Evolutionary conservation across 2,113 vertebrate genomes (phyloP), one percentile per base, ranked within the genome.

Genomic region (Toxotes chatareus): DNA sequence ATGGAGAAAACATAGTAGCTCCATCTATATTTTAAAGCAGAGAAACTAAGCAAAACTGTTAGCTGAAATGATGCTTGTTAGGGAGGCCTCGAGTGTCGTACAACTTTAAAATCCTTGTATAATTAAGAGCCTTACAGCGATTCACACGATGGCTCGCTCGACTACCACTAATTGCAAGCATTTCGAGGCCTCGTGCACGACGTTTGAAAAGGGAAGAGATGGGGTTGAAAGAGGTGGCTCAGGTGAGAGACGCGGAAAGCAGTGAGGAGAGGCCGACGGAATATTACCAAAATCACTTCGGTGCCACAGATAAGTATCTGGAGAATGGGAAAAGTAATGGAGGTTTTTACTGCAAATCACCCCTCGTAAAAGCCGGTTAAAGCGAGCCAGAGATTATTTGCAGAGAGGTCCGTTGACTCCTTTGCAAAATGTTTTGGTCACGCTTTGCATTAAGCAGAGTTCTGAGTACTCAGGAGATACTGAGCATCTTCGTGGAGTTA

Each of bases 381-480:
- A 80, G 61, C 38, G 55, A 83, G 82, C 53, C 23, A 47, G 65
- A 78, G 78, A 83, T 81, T 70, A 73, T 79, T 76, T 51, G 7
- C 64, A n/a, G 51, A 60, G 76, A 74, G 76, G 73, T 78, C 19
- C 7, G 46, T 44, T 32, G 72, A 85, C 61, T 74, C 57, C 63
- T 80, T 73, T 73, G 71, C 82, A 38, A 88, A 92, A 83, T 71
- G 67, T 82, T 89, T 83, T 79, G 85, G 86, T 89, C 87, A 85
- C 61, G 46, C 86, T 89, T 79, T 70, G 82, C 66, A 78, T 74
- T 70, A 86, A 84, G 80, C 14, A 57, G 67, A 51, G 46, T 74
- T 72, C 46, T 21, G 44, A 49, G 75, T 32, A 8, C 56, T 83
- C 14, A 1, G 38, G 73, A 90, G 77, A 86, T 56, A 82, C 51